Percentiles rank a stretch among this genome's conserved stretches.
phyloP scores from a whole-genome alignment of 2,113 vertebrate species.

The Asarcornis scutulata region DNA sequence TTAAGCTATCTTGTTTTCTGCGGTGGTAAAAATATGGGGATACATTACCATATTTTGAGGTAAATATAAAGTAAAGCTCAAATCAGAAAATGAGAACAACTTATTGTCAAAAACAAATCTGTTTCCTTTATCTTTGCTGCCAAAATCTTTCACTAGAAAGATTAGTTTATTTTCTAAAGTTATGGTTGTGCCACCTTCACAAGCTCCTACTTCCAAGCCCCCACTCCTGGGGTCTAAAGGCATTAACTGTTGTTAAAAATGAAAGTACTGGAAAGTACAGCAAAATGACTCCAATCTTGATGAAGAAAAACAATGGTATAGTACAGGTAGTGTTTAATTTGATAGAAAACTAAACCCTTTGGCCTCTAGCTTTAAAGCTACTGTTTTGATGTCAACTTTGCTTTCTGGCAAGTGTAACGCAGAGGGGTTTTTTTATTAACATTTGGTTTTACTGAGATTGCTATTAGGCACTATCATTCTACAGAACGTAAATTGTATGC shows the following conservation, averaged over 20 bases:
- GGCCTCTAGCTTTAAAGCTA: not conserved
- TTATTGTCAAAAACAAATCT: not conserved
- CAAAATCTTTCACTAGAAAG: not conserved
- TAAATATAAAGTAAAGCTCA: not conserved
- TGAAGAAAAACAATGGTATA: not conserved
- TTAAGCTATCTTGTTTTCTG: not conserved
- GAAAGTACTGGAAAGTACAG: not conserved
- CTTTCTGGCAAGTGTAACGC: not conserved
- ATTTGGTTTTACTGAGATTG: not conserved
- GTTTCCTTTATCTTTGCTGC: not conserved
- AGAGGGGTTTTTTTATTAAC: not conserved
- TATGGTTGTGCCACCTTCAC: not conserved
- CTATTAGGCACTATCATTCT: not conserved
- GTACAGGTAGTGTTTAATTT: not conserved
- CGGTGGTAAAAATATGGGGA: not conserved
- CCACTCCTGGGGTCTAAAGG: not conserved
- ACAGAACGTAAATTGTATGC: not conserved
- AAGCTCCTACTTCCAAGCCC: not conserved
- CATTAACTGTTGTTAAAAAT: not conserved
- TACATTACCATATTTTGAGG: not conserved
- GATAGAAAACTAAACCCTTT: not conserved
- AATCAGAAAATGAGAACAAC: not conserved
- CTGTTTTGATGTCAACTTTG: not conserved
- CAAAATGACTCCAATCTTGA: not conserved
- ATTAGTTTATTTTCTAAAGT: constrained; percentile 2